phyloP scores from a whole-genome alignment of 2,797 vertebrate species.

The Tokudaia muenninki region DNA sequence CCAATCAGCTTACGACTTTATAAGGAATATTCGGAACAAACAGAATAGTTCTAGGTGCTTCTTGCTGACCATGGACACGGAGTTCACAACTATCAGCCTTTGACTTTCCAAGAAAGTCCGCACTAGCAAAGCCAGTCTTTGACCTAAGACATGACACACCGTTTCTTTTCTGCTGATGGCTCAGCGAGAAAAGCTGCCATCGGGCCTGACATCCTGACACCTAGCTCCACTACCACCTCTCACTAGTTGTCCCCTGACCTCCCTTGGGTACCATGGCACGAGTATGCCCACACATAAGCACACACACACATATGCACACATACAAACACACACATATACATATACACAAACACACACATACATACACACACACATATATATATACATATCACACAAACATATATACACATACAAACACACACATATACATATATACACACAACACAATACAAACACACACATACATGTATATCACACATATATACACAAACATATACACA shows the following conservation, averaged over 20 bases:
- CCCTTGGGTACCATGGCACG: background rate
- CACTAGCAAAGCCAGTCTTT: background rate
- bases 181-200: background rate
- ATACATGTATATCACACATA: background rate
- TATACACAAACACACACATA: background rate
- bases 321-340: background rate
- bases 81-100: background rate
- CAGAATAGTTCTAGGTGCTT: background rate
- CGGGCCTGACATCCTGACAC: too few species aligned
- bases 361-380: too few species aligned
- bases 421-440: background rate
- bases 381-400: too few species aligned
- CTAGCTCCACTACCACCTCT: background rate
- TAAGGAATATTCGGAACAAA: slow-evolving; percentile 38
- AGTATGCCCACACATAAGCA: background rate
- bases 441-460: too few species aligned
- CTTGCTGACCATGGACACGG: background rate
- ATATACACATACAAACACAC: background rate
- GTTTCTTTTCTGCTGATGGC: background rate
- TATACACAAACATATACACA: too few species aligned
- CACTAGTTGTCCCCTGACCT: background rate
- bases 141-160: slow-evolving; percentile 13
- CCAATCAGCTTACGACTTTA: background rate
- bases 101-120: slow-evolving; percentile 2
- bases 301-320: background rate